Conservation (phyloP, 2,797 vertebrate genomes). For the Esox lucius region DNA sequence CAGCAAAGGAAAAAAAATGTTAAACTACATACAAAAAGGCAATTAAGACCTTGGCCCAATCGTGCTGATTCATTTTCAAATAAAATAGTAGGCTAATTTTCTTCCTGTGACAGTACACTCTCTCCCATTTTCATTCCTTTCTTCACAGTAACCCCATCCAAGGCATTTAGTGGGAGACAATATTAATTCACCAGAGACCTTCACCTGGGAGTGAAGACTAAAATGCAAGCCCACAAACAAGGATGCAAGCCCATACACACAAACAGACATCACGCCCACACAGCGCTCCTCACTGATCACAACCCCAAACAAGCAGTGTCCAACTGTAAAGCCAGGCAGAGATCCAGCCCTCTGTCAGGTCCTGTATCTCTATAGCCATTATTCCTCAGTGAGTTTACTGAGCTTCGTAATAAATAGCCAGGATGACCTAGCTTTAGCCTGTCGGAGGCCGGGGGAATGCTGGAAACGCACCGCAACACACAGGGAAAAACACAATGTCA, state of each 20-base stretch:
- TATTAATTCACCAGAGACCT: background rate
- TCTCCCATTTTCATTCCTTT: conserved; percentile 8
- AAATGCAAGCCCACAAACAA: conserved; percentile 6
- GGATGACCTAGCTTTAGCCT: conserved; percentile 45
- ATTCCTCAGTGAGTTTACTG: conserved; percentile 31
- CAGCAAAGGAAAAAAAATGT: background rate
- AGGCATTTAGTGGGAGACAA: conserved; percentile 3
- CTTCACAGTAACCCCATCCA: background rate
- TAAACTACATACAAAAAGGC: background rate
- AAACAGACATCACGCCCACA: conserved; percentile 1
- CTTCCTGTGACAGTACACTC: background rate
- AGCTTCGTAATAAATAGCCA: conserved; percentile 42
- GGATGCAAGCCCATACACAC: background rate
- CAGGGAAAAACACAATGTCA: background rate
- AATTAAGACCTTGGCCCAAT: background rate
- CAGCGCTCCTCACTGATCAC: conserved; percentile 8
- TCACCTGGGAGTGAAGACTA: conserved; percentile 16
- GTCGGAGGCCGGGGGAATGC: conserved; percentile 12
- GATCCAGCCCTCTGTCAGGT: conserved; percentile 56
- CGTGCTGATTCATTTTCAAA: background rate
- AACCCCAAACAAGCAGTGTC: conserved; percentile 7
- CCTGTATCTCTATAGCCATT: conserved; percentile 21
- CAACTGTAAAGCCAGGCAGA: conserved; percentile 68
- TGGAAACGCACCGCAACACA: conserved; percentile 13
- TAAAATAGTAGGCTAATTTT: background rate